Evolutionary conservation across 2,888 invertebrate genomes (phyloP), one percentile per base, ranked within the genome.

Genomic region (Gymnoscelis rufifasciata): DNA sequence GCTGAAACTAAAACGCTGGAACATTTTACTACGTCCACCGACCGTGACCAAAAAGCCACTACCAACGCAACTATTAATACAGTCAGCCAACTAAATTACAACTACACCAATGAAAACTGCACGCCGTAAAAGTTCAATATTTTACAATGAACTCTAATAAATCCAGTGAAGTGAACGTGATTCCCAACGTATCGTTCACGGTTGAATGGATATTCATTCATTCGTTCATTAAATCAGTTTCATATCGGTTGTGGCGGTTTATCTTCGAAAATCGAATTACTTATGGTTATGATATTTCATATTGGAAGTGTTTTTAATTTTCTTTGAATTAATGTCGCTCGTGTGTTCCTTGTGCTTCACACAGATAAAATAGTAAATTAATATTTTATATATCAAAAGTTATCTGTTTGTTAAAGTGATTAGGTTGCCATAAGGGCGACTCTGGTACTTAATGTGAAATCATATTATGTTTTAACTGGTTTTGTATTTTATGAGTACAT

Each of bases 131-230:
- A 58, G 46, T 53, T 45, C 29, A 47, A 50, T 51, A 59, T 52
- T 57, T 58, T 52, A 60, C 56, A 58, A 46, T 55, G 56, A 59
- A 43, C 57, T 50, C 57, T 65, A 65, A 71, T 67, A 67, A 64
- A 66, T 66, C 59, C 70, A 66, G 57, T 68, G 75, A 76, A 74
- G 70, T 71, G 74, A 71, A 71, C 68, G 52, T 69, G 68, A 74
- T 73, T 71, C 64, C 61, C 64, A 63, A 54, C 64, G 64, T 73
- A 72, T 71, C 69, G 76, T 78, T 71, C 79, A 75, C 71, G 69
- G 73, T 65, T 64, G 73, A 77, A 70, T 67, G 73, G 71, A 69
- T 75, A 65, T 64, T 68, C 68, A 73, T 74, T 80, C 74, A 68
- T 57, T 73, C 71, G 74, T 71, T 45, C 42, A 45, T 75, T 75